Base-by-base conservation (phyloP, 1,140 invertebrate species). In the Lepidostoma basale region DNA sequence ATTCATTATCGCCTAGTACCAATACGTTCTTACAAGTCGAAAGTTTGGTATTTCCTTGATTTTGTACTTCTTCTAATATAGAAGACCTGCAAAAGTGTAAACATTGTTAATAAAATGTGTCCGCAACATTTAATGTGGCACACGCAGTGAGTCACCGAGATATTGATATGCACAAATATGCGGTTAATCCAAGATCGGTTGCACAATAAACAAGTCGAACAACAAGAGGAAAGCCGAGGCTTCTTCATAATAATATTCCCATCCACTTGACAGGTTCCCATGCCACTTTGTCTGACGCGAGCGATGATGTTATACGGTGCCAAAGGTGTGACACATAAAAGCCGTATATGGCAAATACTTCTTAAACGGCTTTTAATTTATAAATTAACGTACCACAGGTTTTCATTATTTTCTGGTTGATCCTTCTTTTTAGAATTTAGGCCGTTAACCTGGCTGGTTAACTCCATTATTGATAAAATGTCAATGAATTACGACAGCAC, bases 1-100 rank as follows among this genome's bases (percentile, higher is more conserved):
- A 94, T 83, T 97, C 94, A 85, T 95, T 95, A 78, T 98, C 95
- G 75, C 96, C 95, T 83, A 97, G 84, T 70, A 97, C 94, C 78
- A 97, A 83, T 72, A 98, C 88, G 82, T 93, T 93, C 87, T 96
- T 97, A 77, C 92, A 94, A 69, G 94, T 92, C 75, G 94, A 93
- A 81, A 97, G 85, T 85, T 97, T 97, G 75, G 93, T 94, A 82
- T 91, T 95, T 73, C 94, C 92, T 83, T 93, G 93, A 78, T 94
- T 94, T 85, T 96, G 94, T 75, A 98, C 95, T 83, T 97, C 95
- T 75, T 92, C 91, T 80, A 98, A 86, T 77, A 97, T 96, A 73
- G 91, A 90, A 73, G 94, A 94, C 95, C 95, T 96, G 82, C 66
- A 87, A 85, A 33, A 10, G 23, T n/a, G 5, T 28, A 49, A 49